A percentile compares a stretch with the other conserved stretches of the same genome.
These are phyloP conservation scores for Elgaria multicarinata DNA, from an alignment of 2,113 vertebrate genomes.

Conservation along the genomic window DNA sequence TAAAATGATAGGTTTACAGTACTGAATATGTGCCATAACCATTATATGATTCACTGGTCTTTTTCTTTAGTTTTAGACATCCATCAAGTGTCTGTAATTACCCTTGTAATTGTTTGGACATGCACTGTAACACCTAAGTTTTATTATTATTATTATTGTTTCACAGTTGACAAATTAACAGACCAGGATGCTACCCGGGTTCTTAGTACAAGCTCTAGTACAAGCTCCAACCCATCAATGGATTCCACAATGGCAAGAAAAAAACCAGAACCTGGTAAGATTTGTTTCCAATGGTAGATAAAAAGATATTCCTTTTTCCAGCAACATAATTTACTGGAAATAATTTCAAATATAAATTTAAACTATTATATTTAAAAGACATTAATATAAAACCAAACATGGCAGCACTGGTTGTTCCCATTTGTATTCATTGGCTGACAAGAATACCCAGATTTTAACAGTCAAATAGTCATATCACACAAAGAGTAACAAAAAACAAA, in stretches of 20 bases:
- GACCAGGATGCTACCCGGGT: slow-evolving; percentile 47
- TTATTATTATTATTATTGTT: slow-evolving; percentile 17
- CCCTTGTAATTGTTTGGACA: not conserved
- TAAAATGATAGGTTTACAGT: not conserved
- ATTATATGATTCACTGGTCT: not conserved
- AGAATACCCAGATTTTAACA: not conserved
- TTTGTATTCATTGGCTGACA: not conserved
- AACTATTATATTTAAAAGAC: not conserved
- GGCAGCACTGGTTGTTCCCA: not conserved
- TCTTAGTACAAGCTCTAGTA: slow-evolving; percentile 24
- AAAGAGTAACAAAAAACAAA: not conserved
- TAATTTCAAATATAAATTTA: not conserved
- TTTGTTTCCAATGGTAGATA: not conserved
- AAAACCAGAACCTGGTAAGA: slow-evolving; percentile 72
- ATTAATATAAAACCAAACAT: not conserved
- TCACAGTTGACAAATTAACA: slow-evolving; percentile 63
- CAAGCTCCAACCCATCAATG: slow-evolving; percentile 54
- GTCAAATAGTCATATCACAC: not conserved
- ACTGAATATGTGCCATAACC: not conserved
- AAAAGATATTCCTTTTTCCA: not conserved
- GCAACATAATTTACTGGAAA: not conserved
- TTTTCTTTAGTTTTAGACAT: not conserved
- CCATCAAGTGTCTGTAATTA: not conserved
- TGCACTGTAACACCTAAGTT: not conserved
- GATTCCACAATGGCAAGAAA: slow-evolving; percentile 58